A percentile compares a stretch with the other conserved stretches of the same genome.
These are phyloP conservation scores for Cheilosia impressa DNA, from an alignment of 2,888 invertebrate species.

Conservation along the genomic window DNA sequence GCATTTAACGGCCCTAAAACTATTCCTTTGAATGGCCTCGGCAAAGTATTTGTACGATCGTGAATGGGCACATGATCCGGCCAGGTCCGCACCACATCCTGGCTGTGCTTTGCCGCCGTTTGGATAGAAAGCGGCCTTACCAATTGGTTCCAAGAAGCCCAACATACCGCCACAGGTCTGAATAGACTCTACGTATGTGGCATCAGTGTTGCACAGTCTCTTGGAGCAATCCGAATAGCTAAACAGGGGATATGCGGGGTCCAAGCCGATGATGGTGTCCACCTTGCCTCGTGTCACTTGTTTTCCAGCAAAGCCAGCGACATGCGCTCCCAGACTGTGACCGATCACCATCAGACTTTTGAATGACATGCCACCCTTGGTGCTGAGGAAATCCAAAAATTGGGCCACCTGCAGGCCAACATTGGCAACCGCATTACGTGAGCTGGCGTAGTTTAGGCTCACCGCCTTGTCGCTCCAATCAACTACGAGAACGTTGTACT, in stretches of 20 bases:
- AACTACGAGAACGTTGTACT: slow-evolving; percentile 85
- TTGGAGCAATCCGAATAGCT: slow-evolving; percentile 77
- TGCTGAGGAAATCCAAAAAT: slow-evolving; percentile 82
- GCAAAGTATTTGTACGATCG: slow-evolving; percentile 83
- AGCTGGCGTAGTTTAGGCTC: slow-evolving; percentile 85
- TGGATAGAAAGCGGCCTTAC: slow-evolving; percentile 85
- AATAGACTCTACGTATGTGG: slow-evolving; percentile 81
- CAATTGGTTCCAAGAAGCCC: slow-evolving; percentile 82
- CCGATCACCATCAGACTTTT: slow-evolving; percentile 85
- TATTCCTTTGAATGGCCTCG: slow-evolving; percentile 81
- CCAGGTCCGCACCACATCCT: slow-evolving; percentile 83
- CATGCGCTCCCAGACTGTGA: slow-evolving; percentile 86
- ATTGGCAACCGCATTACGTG: slow-evolving; percentile 83
- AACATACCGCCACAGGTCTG: slow-evolving; percentile 80
- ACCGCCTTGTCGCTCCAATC: slow-evolving; percentile 84
- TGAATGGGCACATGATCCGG: slow-evolving; percentile 83
- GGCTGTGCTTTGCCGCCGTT: slow-evolving; percentile 85
- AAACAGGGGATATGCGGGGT: slow-evolving; percentile 81
- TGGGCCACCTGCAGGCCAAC: slow-evolving; percentile 79
- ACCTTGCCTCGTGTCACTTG: slow-evolving; percentile 85
- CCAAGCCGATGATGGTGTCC: slow-evolving; percentile 85
- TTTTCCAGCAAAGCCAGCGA: slow-evolving; percentile 86
- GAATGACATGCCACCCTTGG: slow-evolving; percentile 84
- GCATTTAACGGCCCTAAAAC: slow-evolving; percentile 79
- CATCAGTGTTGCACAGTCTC: slow-evolving; percentile 79